phyloP scores from a whole-genome alignment of 2,113 vertebrate species.

The Aphyosemion australe region DNA sequence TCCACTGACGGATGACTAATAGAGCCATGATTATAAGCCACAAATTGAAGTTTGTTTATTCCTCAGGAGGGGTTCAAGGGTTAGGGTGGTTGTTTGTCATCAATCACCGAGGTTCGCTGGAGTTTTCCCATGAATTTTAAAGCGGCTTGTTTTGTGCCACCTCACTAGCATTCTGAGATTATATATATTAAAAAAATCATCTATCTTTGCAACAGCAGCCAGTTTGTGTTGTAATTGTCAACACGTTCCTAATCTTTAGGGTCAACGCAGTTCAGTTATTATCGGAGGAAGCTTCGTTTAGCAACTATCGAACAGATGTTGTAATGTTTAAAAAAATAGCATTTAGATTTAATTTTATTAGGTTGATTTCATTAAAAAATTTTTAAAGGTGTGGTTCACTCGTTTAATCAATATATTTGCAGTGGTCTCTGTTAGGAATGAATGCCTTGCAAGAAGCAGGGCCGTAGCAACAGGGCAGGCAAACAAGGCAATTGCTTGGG shows the following conservation, averaged over 20 bases:
- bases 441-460: too few species aligned
- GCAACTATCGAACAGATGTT: too few species aligned
- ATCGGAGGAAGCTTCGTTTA: conserved; percentile 42
- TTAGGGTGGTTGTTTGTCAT: conserved; percentile 49
- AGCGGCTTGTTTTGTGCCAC: conserved; percentile 10
- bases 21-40: conserved; percentile 47
- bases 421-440: too few species aligned
- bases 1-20: conserved; percentile 54
- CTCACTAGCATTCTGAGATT: conserved; percentile 10
- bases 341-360: too few species aligned
- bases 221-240: conserved; percentile 51
- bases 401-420: too few species aligned
- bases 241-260: conserved; percentile 38
- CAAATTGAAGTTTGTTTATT: conserved; percentile 58
- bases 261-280: conserved; percentile 36
- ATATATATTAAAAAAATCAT: conserved; percentile 13
- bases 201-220: conserved; percentile 8
- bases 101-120: conserved; percentile 33
- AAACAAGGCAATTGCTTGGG: too few species aligned
- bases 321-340: too few species aligned
- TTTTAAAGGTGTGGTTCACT: too few species aligned
- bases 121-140: conserved; percentile 32
- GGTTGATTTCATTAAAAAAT: too few species aligned
- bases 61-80: conserved; percentile 37
- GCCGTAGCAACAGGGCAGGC: too few species aligned